Percentiles rank a stretch among this genome's conserved stretches.
phyloP scores from a whole-genome alignment of 1,140 invertebrate species.

The Pachyrhynchus sulphureomaculatus region DNA sequence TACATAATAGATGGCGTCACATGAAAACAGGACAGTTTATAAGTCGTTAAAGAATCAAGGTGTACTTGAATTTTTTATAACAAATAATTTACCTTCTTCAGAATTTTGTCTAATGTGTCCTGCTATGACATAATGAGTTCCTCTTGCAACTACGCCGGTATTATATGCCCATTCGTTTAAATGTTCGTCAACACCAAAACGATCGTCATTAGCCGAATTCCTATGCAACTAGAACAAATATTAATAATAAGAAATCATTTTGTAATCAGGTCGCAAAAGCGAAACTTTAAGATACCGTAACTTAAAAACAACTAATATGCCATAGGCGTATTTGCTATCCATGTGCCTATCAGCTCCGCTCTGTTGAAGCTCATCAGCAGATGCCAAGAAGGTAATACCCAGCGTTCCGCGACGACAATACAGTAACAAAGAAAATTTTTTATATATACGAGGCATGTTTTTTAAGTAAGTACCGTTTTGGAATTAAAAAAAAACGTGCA shows the following conservation, averaged over 20 bases:
- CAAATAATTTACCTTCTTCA: neutral
- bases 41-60: neutral
- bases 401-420: neutral
- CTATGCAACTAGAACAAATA: conserved; percentile 1
- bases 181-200: conserved; percentile 61
- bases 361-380: too few relatives aligned
- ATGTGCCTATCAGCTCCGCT: too few relatives aligned
- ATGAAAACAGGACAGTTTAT: too few relatives aligned
- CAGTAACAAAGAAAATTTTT: neutral
- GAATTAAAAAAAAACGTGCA: too few relatives aligned
- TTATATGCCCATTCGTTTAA: conserved; percentile 72
- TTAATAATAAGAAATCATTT: neutral
- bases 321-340: too few relatives aligned
- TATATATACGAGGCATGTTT: too few relatives aligned
- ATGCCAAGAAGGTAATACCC: too few relatives aligned
- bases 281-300: neutral
- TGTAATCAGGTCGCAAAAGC: neutral
- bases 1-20: too few relatives aligned
- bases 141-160: conserved; percentile 69
- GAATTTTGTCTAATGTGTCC: conserved; percentile 29
- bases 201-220: neutral
- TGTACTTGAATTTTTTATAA: conserved; percentile 17
- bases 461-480: too few relatives aligned
- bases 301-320: too few relatives aligned
- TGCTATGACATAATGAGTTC: conserved; percentile 59